These are phyloP conservation scores for Clostera curtula DNA, from an alignment of 2,888 invertebrate species.

Conservation along the genomic window DNA sequence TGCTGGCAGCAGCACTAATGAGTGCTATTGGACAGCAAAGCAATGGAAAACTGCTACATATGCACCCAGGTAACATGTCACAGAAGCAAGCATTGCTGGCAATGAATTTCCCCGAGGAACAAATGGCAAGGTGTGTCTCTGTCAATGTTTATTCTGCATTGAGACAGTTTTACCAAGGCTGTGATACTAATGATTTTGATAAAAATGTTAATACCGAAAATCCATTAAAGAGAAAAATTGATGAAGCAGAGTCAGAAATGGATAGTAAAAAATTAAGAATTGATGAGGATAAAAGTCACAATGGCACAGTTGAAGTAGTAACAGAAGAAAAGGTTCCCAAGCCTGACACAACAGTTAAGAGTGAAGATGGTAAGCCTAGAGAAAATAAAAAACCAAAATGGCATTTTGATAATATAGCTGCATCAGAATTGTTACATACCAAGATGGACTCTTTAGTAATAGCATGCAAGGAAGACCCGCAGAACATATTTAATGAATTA, in stretches of 20 bases:
- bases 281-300: slow-evolving; percentile 11
- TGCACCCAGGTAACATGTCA: slow-evolving; percentile 88
- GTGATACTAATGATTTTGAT: slow-evolving; percentile 37
- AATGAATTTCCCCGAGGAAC: slow-evolving; percentile 85
- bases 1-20: slow-evolving; percentile 87
- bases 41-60: slow-evolving; percentile 79
- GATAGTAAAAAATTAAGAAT: slow-evolving; percentile 43
- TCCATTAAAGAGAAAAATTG: slow-evolving; percentile 40
- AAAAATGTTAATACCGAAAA: slow-evolving; percentile 25
- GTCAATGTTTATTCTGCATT: slow-evolving; percentile 86
- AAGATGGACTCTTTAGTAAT: slow-evolving; percentile 86
- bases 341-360: too few relatives aligned
- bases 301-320: slow-evolving; percentile 4
- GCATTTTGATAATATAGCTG: slow-evolving; percentile 80
- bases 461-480: slow-evolving; percentile 89
- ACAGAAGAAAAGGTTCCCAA: slow-evolving; percentile 6
- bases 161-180: slow-evolving; percentile 79
- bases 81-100: slow-evolving; percentile 86
- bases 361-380: slow-evolving; percentile 4
- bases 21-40: slow-evolving; percentile 82
- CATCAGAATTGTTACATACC: slow-evolving; percentile 74
- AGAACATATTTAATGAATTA: slow-evolving; percentile 83
- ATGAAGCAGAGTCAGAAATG: slow-evolving; percentile 26
- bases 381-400: slow-evolving; percentile 77
- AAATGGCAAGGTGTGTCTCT: slow-evolving; percentile 80